Base-by-base conservation (phyloP, 2,797 vertebrate genomes). In the Myioborus melanocephalus region DNA sequence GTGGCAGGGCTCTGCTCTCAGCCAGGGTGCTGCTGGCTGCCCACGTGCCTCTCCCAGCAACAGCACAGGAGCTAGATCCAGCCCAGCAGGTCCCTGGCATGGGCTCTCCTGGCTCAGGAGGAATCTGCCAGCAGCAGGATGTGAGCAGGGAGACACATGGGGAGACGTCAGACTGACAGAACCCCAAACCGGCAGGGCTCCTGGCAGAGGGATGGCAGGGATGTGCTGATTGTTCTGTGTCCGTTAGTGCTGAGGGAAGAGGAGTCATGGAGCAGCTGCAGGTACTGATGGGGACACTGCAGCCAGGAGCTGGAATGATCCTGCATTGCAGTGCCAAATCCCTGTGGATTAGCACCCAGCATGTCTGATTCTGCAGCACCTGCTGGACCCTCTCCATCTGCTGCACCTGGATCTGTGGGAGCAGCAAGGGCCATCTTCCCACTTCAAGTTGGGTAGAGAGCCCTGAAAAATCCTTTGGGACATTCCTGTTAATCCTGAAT, bases 291-390 rank as follows among this genome's bases (percentile, higher is more conserved):
- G 27, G 57, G 30, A 81, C 14, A 2, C 19, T 2, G 1, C 46
- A 83, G 64, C 37, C 64, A 61, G 61, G 47, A 50, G 18, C 39
- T 61, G 37, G 59, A 61, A 32, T 32, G 28, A 22, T 41, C 55
- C 73, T 82, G 80, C 56, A 28, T 16, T 76, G 41, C 61, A 72
- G 43, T 13, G 35, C 13, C 28, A 3, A 5, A 0, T 57, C 47
- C 32, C 21, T 0, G 0, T n/a, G 65, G 82, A 56, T 35, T 2
- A 7, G 32, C 61, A 56, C 46, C 41, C 59, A 20, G 24, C 0
- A 0, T 37, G 20, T 47, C 50, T 57, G 35, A 6, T 43, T 43
- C 80, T 69, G 66, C 6, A 5, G 59, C 50, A 49, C 14, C 35
- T 47, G 16, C 60, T 69, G 49, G 13, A 14, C 5, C 15, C 21